Evolutionary conservation across 2,113 vertebrate genomes (phyloP).

Genomic region (Ia io): DNA sequence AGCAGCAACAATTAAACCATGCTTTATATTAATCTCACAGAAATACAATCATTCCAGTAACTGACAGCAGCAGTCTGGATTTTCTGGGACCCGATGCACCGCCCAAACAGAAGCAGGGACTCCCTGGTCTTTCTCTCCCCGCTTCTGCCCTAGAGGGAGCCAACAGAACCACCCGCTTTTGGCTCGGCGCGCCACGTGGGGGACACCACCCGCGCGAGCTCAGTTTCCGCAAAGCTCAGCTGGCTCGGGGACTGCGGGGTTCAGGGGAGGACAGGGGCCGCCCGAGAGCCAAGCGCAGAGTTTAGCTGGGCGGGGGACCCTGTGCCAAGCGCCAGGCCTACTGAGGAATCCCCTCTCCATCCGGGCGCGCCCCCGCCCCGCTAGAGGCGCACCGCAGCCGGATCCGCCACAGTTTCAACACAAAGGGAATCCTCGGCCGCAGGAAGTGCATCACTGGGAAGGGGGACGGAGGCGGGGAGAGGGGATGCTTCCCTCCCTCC

Average conservation of each 20-base stretch:
- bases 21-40: neutral
- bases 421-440: slow-evolving; percentile 78
- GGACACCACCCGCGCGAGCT: neutral
- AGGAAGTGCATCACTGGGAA: slow-evolving; percentile 73
- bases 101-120: neutral
- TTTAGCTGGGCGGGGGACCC: no score
- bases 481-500: neutral
- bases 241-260: rapidly evolving
- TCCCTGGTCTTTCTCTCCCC: neutral
- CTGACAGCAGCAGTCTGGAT: neutral
- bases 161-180: neutral
- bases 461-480: slow-evolving; percentile 49
- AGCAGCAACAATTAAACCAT: neutral
- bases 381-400: neutral
- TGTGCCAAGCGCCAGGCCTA: neutral
- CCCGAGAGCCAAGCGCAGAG: rapidly evolving
- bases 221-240: neutral
- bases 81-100: neutral
- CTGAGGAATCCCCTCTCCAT: slow-evolving; percentile 9
- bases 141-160: neutral
- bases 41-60: neutral
- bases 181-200: neutral
- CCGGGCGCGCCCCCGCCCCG: neutral
- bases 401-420: slow-evolving; percentile 64
- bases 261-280: rapidly evolving